A percentile compares a stretch with the other conserved stretches of the same genome.
Conservation (phyloP, 2,113 vertebrate genomes). For the Vireo altiloquus region DNA sequence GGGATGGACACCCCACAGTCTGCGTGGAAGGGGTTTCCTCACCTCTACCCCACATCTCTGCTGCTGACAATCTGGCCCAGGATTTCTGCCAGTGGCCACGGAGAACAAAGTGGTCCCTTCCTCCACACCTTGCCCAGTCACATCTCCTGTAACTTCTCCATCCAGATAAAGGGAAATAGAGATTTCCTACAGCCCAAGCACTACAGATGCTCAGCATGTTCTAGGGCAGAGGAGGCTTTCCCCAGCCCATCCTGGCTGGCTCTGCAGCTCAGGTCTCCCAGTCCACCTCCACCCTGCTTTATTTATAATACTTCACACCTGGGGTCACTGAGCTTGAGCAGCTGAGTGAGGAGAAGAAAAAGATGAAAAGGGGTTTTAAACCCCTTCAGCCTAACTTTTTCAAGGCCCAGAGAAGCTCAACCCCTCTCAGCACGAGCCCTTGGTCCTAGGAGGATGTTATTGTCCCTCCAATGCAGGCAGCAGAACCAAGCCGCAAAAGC, state of each 20-base stretch:
- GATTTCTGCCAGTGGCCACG: not conserved
- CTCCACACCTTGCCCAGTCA: not conserved
- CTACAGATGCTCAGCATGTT: not conserved
- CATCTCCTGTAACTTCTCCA: not conserved
- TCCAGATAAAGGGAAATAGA: not conserved
- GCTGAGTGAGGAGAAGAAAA: not conserved
- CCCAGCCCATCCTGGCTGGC: not conserved
- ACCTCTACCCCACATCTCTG: not conserved
- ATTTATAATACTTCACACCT: not conserved
- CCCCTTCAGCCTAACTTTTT: not conserved
- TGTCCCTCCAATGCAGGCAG: not conserved
- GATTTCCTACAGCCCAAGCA: not conserved
- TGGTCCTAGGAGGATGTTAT: not conserved
- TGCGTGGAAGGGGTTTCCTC: not conserved
- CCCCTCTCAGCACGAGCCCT: not conserved
- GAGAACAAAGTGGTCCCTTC: not conserved
- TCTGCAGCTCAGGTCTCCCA: not conserved
- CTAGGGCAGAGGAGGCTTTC: not conserved
- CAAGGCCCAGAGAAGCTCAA: not conserved
- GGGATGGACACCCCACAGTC: not conserved
- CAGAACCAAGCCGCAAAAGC: too few relatives aligned
- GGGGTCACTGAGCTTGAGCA: rapidly evolving
- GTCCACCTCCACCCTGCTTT: not conserved
- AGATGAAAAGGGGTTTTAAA: not conserved
- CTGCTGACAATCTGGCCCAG: not conserved